Evolutionary conservation across 2,888 invertebrate genomes (phyloP).

Genomic region (Mellilla xanthometata): DNA sequence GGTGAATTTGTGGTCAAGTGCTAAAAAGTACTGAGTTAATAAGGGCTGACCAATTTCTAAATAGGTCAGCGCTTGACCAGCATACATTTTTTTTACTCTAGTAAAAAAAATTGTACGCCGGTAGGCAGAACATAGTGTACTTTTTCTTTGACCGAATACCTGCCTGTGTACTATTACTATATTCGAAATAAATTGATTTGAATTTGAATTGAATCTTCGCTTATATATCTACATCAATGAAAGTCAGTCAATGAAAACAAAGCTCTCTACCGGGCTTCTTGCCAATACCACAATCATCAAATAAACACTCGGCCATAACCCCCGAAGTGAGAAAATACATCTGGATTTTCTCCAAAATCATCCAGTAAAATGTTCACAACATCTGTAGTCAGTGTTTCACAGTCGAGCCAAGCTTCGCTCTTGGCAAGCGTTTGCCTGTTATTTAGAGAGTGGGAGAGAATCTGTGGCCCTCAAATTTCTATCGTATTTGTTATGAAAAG

Average conservation of each 20-base stretch:
- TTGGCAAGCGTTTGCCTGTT: conserved; percentile 27
- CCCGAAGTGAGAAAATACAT: conserved; percentile 6
- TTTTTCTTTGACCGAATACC: no score
- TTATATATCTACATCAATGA: neutral
- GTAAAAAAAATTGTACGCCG: no score
- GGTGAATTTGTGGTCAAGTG: no score
- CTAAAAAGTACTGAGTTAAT: no score
- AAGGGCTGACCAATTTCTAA: no score
- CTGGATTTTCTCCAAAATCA: conserved; percentile 36
- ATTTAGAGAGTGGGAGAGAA: conserved; percentile 23
- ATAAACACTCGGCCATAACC: conserved; percentile 14
- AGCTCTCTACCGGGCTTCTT: neutral
- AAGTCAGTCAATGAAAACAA: conserved; percentile 7
- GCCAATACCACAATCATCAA: conserved; percentile 9
- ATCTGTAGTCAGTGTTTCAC: no score
- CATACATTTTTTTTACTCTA: no score
- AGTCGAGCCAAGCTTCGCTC: conserved; percentile 24
- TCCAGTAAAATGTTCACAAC: conserved; percentile 22
- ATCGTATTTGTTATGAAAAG: conserved; percentile 32
- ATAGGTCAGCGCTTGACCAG: no score
- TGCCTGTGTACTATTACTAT: no score
- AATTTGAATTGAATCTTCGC: no score
- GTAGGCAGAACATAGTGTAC: no score
- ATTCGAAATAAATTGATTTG: no score
- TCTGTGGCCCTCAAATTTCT: conserved; percentile 4